Percentiles rank a stretch among this genome's conserved stretches.
Evolutionary conservation across 2,113 vertebrate genomes (phyloP).

Genomic region (Chlamydotis undulata): DNA sequence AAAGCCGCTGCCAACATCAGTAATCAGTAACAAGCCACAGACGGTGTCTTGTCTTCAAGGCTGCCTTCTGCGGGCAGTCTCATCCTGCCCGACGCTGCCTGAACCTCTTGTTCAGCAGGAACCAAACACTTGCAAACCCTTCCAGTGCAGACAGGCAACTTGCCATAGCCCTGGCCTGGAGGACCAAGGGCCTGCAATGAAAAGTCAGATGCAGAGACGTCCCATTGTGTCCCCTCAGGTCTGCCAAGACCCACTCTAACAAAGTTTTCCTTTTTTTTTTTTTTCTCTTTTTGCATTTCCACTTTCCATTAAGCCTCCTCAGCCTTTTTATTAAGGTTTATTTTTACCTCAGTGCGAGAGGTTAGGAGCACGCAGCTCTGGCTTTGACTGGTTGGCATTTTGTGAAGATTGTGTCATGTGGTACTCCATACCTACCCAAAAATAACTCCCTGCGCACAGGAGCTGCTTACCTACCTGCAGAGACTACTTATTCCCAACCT

Average conservation of each 20-base stretch:
- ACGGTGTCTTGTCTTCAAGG: neutral
- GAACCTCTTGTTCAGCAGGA: neutral
- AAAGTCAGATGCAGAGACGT: neutral
- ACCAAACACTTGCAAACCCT: neutral
- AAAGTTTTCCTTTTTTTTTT: neutral
- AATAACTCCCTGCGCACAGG: constrained; percentile 8
- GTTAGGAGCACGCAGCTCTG: neutral
- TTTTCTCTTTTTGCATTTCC: constrained; percentile 8
- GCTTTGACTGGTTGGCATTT: constrained; percentile 57
- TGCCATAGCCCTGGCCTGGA: neutral
- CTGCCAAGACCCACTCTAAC: neutral
- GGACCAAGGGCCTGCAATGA: neutral
- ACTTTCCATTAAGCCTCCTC: constrained; percentile 28
- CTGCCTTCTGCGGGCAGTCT: neutral
- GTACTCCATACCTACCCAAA: neutral
- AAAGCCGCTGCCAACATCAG: neutral
- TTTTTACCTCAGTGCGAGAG: constrained; percentile 54
- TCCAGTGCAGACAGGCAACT: neutral
- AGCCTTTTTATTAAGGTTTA: constrained; percentile 49
- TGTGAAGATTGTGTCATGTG: constrained; percentile 1
- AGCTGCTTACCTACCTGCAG: neutral
- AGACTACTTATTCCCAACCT: neutral
- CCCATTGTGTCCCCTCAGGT: neutral
- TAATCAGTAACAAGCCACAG: neutral
- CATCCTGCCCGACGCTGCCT: neutral